These are phyloP conservation scores for Geotrypetes seraphini DNA, from an alignment of 2,797 vertebrate species.

Conservation along the genomic window DNA sequence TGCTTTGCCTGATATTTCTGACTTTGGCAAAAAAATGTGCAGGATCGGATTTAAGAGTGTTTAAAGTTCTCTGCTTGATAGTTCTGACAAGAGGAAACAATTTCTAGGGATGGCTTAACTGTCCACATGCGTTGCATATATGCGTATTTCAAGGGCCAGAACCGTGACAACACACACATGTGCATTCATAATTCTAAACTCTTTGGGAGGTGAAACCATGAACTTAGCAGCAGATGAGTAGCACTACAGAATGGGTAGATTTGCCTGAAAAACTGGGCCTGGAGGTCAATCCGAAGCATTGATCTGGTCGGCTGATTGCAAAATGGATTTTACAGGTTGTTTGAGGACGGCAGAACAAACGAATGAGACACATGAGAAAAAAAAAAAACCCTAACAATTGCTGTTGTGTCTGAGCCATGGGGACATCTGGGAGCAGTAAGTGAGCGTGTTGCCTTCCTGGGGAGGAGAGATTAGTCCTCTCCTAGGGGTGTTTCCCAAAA, in stretches of 20 bases:
- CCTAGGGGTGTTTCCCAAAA: slow-evolving; percentile 59
- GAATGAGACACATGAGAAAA: slow-evolving; percentile 31
- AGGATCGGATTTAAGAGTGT: no score
- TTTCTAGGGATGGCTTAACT: background rate
- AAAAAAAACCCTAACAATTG: no score
- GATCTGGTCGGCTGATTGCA: slow-evolving; percentile 9
- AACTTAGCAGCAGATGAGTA: background rate
- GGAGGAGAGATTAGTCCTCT: slow-evolving; percentile 51
- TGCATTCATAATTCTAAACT: background rate
- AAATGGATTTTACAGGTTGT: slow-evolving; percentile 9
- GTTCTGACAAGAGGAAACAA: no score
- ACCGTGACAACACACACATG: background rate
- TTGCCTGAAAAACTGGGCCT: slow-evolving; percentile 16
- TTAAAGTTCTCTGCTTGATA: no score
- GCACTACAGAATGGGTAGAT: background rate
- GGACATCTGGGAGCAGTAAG: slow-evolving; percentile 22
- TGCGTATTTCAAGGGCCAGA: background rate
- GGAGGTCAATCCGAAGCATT: slow-evolving; percentile 25
- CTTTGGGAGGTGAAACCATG: no score
- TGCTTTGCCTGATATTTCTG: no score
- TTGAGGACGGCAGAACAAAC: slow-evolving; percentile 24
- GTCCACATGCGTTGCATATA: background rate
- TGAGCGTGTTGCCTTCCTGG: slow-evolving; percentile 36
- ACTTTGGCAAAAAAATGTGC: no score
- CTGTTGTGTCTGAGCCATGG: slow-evolving; percentile 32